Base-by-base conservation (phyloP, 2,797 vertebrate species). In the Jordanella pulchra region DNA sequence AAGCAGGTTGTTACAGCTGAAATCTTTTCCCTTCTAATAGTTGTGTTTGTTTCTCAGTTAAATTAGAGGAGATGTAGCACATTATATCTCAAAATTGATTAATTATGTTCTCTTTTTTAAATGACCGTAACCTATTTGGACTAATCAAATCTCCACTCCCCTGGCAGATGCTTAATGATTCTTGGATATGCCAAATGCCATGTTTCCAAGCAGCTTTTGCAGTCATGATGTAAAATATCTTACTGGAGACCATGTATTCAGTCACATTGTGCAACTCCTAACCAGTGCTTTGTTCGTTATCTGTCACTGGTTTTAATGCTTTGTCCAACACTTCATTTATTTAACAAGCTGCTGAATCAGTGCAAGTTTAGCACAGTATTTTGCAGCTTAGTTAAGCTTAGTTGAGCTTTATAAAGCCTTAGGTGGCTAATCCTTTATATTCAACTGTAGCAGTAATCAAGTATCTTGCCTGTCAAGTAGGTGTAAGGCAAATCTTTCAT, bases 401-500 rank as follows among this genome's bases (percentile, higher is more conserved):
- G 30, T 48, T 80, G 60, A 15, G 60, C 67, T 75, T 76, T 72
- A 82, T 77, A 67, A 45, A 73, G 44, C 68, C 70, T 28, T 75
- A 21, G 27, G 66, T 78, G 79, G 80, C 76, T 84, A 78, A 89
- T 85, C 72, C 78, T 78, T 35, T 32, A 65, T 54, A 42, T 84
- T 82, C 69, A 87, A 30, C 39, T 1, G 72, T 65, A 56, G 65
- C 42, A 72, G 76, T 82, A 81, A 82, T 89, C 67, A 81, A 81
- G 71, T 72, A 64, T 81, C 83, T 84, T 78, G 69, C 68, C 79
- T 86, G 79, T 86, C 83, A 82, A 78, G 79, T 71, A 71, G 45
- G 50, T 78, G 73, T 75, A 76, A 78, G 65, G 78, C 67, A 77
- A 83, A 81, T 76, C 75, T 79, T 85, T 86, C 61, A 83, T 84